Base-by-base conservation (phyloP, 1,140 invertebrate species). In the Caenorhabditis inopinata region DNA sequence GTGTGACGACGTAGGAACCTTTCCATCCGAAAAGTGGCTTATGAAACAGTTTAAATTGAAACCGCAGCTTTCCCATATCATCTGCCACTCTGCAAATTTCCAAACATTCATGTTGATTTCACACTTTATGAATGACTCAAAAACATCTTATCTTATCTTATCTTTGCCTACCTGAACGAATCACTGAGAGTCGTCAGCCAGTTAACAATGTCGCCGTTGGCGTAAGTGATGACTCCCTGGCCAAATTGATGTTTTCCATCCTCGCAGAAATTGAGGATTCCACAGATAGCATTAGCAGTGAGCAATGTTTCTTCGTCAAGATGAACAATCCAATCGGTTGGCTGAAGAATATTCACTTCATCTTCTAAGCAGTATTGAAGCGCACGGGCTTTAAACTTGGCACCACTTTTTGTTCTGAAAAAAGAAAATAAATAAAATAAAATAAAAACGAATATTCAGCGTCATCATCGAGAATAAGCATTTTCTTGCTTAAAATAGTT, bases 21-120 rank as follows among this genome's bases (percentile, higher is more conserved):
- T 99, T 99, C 95, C 96, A 97, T 88, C 95, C 96, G 88, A 98
- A 96, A 6, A 97, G 90, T 11, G 96, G 96, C 87, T 95, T 95
- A 88, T 97, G 95, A 86, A 98, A 96, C 87, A 94, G 91, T 75
- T 93, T 93, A 85, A 98, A 95, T 88, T 97, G 95, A 82, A 96
- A 92, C 85, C 96, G 91, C 16, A 98, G 89, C 89, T 97, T 97
- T 82, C 96, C 96, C 94, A 97, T 96, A 79, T 89, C 88, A 89
- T 97, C 95, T 29, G 95, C 94, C 0, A 98, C 96, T 84, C 86
- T 87, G 27, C 49, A 85, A 82, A 51, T n/a, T n/a, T 47, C 45
- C 45, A 12, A 11, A 11, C n/a, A 11, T 47, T 47, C 45, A 11
- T 47, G 11, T n/a, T 47, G 45, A 11, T n/a, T n/a, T 47, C 45